Conservation (phyloP, 1,140 invertebrate species). For the Odontomachus brunneus region DNA sequence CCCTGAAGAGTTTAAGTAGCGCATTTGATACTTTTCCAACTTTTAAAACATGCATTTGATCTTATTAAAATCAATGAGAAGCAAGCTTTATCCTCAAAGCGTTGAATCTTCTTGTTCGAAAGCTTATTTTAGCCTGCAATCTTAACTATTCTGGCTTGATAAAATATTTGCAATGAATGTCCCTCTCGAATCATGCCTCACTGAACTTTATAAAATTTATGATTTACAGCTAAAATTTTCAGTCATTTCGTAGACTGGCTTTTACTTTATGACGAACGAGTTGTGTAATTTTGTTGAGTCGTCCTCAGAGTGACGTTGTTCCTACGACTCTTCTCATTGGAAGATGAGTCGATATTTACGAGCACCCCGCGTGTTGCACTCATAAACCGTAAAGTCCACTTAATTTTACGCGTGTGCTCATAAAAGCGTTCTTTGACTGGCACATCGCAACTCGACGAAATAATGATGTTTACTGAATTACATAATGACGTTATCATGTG, state of each 20-base stretch:
- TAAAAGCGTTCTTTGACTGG: slow-evolving; percentile 53
- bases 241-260: background rate
- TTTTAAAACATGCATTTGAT: too few species aligned
- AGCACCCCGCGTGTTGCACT: slow-evolving; percentile 22
- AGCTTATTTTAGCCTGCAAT: too few species aligned
- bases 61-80: too few species aligned
- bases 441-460: background rate
- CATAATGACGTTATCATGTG: slow-evolving; percentile 14
- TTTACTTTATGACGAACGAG: slow-evolving; percentile 11
- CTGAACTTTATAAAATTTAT: background rate
- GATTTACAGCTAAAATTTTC: slow-evolving; percentile 16
- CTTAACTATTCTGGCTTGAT: too few species aligned
- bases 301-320: background rate
- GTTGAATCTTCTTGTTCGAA: too few species aligned
- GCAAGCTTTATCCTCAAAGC: too few species aligned
- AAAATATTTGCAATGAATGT: background rate
- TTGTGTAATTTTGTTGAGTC: slow-evolving; percentile 12
- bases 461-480: slow-evolving; percentile 27
- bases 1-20: too few species aligned
- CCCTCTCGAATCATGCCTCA: background rate
- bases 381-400: slow-evolving; percentile 69
- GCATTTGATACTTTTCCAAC: too few species aligned
- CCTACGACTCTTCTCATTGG: slow-evolving; percentile 10
- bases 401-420: slow-evolving; percentile 71
- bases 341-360: slow-evolving; percentile 71